These are phyloP conservation scores for Nymphicus hollandicus DNA, from an alignment of 2,113 vertebrate species.

Conservation along the genomic window DNA sequence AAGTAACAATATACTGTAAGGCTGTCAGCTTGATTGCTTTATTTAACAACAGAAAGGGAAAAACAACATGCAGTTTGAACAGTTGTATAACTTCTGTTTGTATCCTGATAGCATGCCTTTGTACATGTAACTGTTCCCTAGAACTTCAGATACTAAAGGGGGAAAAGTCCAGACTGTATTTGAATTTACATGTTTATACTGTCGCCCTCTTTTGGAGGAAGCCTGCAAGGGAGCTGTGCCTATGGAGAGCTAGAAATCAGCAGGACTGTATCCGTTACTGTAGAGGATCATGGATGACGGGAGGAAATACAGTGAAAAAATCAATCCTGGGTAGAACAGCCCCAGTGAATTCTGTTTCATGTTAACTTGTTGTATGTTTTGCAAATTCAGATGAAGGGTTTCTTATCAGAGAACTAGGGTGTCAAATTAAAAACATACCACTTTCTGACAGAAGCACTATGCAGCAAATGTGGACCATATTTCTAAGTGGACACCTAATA, in stretches of 20 bases:
- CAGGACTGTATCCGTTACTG: background rate
- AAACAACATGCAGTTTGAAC: background rate
- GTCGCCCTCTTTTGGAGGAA: background rate
- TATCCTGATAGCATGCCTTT: background rate
- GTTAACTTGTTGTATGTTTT: background rate
- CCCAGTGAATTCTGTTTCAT: background rate
- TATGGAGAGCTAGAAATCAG: background rate
- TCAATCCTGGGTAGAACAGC: background rate
- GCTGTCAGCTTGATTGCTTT: background rate
- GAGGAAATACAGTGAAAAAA: background rate
- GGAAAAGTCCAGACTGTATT: background rate
- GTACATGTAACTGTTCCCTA: background rate
- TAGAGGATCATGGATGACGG: background rate
- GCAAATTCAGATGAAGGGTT: background rate
- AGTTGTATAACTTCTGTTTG: background rate
- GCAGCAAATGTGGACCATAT: background rate
- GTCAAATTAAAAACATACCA: background rate
- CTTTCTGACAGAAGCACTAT: background rate
- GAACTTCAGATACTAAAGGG: background rate
- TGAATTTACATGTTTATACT: background rate
- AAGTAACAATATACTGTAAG: background rate
- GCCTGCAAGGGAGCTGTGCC: background rate
- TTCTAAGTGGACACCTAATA: background rate
- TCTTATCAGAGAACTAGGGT: background rate
- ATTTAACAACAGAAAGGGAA: background rate